Evolutionary conservation across 2,888 invertebrate genomes (phyloP).

Genomic region (Cantharis nigra): DNA sequence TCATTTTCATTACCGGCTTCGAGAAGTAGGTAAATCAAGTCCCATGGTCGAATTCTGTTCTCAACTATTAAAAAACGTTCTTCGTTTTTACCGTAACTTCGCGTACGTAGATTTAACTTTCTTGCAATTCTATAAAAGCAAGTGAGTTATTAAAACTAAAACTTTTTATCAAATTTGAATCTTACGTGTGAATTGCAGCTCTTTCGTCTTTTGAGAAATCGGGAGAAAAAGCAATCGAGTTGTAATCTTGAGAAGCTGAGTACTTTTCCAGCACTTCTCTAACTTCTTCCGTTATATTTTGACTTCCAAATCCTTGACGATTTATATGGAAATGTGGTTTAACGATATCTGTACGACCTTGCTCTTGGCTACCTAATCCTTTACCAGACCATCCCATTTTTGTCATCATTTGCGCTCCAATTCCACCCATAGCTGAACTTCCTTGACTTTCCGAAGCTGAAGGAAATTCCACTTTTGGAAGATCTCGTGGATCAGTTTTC

Average conservation of each 20-base stretch:
- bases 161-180: neutral
- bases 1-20: constrained; percentile 23
- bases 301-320: constrained; percentile 19
- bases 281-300: constrained; percentile 11
- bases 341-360: constrained; percentile 13
- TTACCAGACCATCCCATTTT: constrained; percentile 26
- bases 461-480: constrained; percentile 7
- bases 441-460: neutral
- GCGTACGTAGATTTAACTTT: constrained; percentile 13
- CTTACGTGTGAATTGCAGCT: constrained; percentile 21
- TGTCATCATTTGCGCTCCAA: constrained; percentile 22
- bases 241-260: constrained; percentile 7
- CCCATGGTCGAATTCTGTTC: constrained; percentile 12
- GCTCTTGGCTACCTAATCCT: constrained; percentile 17
- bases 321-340: constrained; percentile 13
- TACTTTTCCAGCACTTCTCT: constrained; percentile 10
- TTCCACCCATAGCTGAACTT: constrained; percentile 1
- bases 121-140: constrained; percentile 11
- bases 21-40: constrained; percentile 11
- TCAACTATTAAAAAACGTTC: constrained; percentile 17
- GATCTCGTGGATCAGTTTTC: constrained; percentile 15
- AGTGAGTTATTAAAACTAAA: neutral
- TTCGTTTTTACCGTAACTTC: constrained; percentile 16
- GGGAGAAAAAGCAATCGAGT: constrained; percentile 16
- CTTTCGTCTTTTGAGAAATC: constrained; percentile 24